Evolutionary conservation across 2,113 vertebrate genomes (phyloP), one percentile per base, ranked within the genome.

Genomic region (Hoplias malabaricus): DNA sequence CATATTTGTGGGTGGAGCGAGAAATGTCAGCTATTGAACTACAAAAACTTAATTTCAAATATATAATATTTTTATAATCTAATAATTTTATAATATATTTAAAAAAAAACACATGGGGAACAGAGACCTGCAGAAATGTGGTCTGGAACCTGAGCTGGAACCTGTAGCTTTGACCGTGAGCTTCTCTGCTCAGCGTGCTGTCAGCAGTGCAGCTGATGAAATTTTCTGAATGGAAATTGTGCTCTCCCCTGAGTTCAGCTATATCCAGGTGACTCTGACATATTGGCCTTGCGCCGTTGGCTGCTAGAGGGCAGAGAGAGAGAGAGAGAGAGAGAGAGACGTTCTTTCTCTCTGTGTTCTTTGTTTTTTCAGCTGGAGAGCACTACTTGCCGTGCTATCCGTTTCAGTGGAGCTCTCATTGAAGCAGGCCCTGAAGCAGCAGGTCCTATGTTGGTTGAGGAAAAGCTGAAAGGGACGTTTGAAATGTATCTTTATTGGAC

Each of bases 331-430:
- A 48, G n/a, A 57, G 54, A 56, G 59, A 43, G 77, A 48, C 78
- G 83, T 86, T 78, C 70, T 77, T 68, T 36, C 38, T 21, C 67
- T 82, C 85, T 86, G 90, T 86, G 89, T 87, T 65, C 82, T 46
- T 68, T 96, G 93, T 98, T 96, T 98, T 87, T 89, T 95, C 95
- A 97, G 96, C 94, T 97, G 90, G 84, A 80, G 69, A 88, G 90
- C 87, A 89, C 90, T 90, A 90, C 53, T 46, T 13, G 59, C 31
- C 10, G 85, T 90, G 90, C 91, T 87, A 90, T 90, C 86, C 86
- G 88, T 89, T 93, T 92, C 87, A 87, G 92, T 91, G 86, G 90
- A 91, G 90, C 92, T 93, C 19, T 63, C 31, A n/a, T 36, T 62
- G 25, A 13, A 62, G 71, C 62, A 71, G 79, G 83, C 85, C 86